phyloP scores from a whole-genome alignment of 2,888 invertebrate genomes.

The Schizotus pectinicornis region DNA sequence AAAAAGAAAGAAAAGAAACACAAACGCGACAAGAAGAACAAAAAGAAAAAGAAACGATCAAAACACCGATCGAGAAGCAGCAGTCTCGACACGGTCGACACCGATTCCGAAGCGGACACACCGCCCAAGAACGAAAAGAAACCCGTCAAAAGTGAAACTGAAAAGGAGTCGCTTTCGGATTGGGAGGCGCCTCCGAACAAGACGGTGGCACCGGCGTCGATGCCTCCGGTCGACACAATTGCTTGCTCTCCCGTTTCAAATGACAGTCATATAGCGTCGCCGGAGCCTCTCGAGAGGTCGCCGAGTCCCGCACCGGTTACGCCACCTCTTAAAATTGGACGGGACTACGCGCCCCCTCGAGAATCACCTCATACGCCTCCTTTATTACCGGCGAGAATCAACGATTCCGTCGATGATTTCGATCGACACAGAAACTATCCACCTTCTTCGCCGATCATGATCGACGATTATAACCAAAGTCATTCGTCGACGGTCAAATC shows the following conservation, averaged over 20 bases:
- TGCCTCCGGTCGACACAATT: constrained; percentile 45
- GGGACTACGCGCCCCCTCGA: constrained; percentile 55
- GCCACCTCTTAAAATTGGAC: constrained; percentile 53
- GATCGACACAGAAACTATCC: constrained; percentile 40
- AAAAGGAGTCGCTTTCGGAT: constrained; percentile 50
- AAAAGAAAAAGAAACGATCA: constrained; percentile 74
- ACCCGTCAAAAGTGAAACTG: constrained; percentile 41
- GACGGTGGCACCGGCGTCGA: constrained; percentile 24
- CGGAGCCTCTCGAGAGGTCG: constrained; percentile 47
- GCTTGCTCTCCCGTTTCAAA: constrained; percentile 58
- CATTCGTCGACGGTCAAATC: constrained; percentile 41
- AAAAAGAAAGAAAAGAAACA: constrained; percentile 77
- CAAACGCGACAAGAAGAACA: constrained; percentile 69
- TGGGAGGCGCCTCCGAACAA: constrained; percentile 50
- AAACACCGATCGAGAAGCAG: constrained; percentile 70
- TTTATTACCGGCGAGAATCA: constrained; percentile 1
- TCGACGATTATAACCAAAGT: constrained; percentile 40
- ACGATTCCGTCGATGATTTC: constrained; percentile 29
- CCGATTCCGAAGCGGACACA: constrained; percentile 57
- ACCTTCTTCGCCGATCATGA: constrained; percentile 44
- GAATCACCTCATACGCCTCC: constrained; percentile 76
- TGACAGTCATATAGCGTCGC: constrained; percentile 56
- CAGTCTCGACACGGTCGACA: constrained; percentile 67
- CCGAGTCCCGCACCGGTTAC: constrained; percentile 56
- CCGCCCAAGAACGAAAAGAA: constrained; percentile 44